A percentile compares a stretch with the other conserved stretches of the same genome.
Evolutionary conservation across 2,888 invertebrate genomes (phyloP).

Genomic region (Cryptocheilus praepositus): DNA sequence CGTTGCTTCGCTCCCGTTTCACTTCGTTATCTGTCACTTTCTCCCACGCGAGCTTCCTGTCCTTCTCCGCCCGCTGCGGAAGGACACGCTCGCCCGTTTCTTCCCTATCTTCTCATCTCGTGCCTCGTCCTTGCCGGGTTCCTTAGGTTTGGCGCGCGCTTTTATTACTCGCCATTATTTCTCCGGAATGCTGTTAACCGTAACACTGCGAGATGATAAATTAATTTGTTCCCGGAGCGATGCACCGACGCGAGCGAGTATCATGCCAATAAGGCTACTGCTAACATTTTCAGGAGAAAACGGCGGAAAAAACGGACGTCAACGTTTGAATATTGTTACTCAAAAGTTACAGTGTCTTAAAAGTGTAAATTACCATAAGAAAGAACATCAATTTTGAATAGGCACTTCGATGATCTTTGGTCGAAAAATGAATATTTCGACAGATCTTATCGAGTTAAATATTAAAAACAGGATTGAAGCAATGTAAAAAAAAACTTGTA

Average conservation of each 20-base stretch:
- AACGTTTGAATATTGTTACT: too few species aligned
- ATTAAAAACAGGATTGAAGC: too few species aligned
- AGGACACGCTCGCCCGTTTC: background rate
- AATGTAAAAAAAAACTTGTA: too few species aligned
- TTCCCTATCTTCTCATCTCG: constrained; percentile 11
- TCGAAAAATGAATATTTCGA: too few species aligned
- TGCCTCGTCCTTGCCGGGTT: constrained; percentile 7
- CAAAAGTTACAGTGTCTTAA: too few species aligned
- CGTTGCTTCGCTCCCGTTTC: background rate
- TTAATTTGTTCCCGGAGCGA: constrained; percentile 47
- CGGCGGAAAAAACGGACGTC: constrained; percentile 20
- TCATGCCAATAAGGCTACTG: constrained; percentile 27
- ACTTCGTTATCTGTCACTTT: background rate
- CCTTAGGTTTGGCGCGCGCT: constrained; percentile 39
- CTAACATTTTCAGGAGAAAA: constrained; percentile 15
- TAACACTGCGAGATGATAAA: constrained; percentile 51
- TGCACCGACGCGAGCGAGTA: constrained; percentile 33
- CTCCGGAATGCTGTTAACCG: constrained; percentile 47
- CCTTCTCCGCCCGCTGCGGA: background rate
- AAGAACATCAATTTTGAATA: too few species aligned
- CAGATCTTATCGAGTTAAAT: too few species aligned
- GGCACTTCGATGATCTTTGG: too few species aligned
- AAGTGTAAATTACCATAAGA: too few species aligned
- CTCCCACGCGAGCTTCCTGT: background rate
- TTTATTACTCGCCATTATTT: constrained; percentile 50